Percentiles rank a stretch among this genome's conserved stretches.
Conservation (phyloP, 2,113 vertebrate species). For the Alaudala cheleensis region DNA sequence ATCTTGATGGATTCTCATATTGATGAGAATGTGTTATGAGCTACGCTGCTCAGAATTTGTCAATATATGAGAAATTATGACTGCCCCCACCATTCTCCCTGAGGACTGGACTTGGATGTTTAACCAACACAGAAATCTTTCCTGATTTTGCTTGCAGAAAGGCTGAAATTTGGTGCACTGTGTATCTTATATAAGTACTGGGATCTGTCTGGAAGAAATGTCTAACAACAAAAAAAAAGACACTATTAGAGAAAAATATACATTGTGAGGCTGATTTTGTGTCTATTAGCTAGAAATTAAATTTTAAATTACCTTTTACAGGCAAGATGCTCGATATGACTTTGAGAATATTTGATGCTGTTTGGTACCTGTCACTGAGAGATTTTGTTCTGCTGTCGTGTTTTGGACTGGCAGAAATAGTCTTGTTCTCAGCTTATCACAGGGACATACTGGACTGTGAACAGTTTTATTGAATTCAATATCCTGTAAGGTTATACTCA, state of each 20-base stretch:
- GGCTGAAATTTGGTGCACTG: background rate
- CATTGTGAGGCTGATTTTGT: background rate
- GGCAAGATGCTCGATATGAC: background rate
- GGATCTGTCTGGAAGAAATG: background rate
- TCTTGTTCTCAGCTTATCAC: background rate
- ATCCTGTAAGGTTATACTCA: background rate
- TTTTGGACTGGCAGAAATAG: background rate
- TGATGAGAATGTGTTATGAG: background rate
- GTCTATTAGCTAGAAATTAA: background rate
- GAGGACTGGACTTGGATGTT: background rate
- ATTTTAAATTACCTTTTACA: background rate
- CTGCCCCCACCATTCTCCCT: background rate
- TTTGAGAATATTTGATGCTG: background rate
- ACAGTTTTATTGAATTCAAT: background rate
- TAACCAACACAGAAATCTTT: background rate
- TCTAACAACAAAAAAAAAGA: background rate
- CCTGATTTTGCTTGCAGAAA: background rate
- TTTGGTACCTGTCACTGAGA: background rate
- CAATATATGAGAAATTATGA: background rate
- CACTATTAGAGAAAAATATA: background rate
- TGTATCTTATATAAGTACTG: background rate
- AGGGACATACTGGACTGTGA: background rate
- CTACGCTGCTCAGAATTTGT: background rate
- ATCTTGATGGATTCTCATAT: background rate
- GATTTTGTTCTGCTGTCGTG: background rate